Percentiles rank a stretch among this genome's conserved stretches.
Conservation (phyloP, 2,113 vertebrate genomes). For the Saccopteryx bilineata region DNA sequence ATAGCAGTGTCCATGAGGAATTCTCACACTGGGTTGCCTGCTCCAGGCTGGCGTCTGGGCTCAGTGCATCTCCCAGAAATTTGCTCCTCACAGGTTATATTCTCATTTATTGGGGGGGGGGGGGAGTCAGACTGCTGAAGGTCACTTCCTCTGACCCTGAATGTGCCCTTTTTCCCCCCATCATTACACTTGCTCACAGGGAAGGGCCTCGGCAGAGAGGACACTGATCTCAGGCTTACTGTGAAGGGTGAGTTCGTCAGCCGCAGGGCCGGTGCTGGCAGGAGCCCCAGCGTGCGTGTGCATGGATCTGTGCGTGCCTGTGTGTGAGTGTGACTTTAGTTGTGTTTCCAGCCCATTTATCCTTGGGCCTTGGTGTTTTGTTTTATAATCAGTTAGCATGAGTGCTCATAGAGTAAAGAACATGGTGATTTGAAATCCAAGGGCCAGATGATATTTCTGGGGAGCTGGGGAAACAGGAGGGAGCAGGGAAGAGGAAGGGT, state of each 20-base stretch:
- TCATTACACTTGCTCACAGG: fast-evolving
- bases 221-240: background rate
- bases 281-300: background rate
- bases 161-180: fast-evolving
- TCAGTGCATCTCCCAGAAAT: too few relatives aligned
- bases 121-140: background rate
- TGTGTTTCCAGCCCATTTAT: background rate
- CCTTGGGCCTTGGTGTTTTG: background rate
- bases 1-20: background rate
- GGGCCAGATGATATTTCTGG: background rate
- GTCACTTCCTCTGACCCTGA: background rate
- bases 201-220: background rate
- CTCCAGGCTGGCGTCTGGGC: background rate
- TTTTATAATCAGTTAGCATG: background rate
- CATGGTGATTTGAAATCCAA: fast-evolving
- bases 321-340: too few relatives aligned
- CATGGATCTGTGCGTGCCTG: too few relatives aligned
- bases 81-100: fast-evolving
- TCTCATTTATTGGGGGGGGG: too few relatives aligned
- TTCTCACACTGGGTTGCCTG: background rate
- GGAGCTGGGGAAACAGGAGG: background rate
- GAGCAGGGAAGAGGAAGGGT: background rate
- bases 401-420: background rate
- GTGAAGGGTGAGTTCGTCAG: background rate
- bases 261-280: background rate